These are phyloP conservation scores for Ips typographus DNA, from an alignment of 1,140 invertebrate species.

Conservation along the genomic window DNA sequence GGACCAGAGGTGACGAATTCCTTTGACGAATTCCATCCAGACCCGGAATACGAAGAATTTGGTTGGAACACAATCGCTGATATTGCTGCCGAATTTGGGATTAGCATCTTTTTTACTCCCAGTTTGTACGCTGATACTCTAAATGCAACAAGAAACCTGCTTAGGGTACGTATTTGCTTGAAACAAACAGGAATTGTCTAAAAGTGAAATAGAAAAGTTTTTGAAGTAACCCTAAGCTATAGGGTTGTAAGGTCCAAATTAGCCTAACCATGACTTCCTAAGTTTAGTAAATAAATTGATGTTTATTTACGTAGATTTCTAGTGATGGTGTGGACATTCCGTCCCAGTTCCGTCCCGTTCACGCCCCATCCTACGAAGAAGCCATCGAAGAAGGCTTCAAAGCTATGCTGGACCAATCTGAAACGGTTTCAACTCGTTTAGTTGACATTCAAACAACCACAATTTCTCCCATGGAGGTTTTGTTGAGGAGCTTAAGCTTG, in stretches of 20 bases:
- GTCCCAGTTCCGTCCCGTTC: conserved; percentile 23
- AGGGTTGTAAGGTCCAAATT: background rate
- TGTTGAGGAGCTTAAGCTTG: conserved; percentile 35
- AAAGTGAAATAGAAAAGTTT: too few relatives aligned
- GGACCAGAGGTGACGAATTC: background rate
- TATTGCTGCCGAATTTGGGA: conserved; percentile 42
- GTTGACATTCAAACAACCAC: background rate
- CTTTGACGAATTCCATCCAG: background rate
- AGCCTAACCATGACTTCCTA: background rate
- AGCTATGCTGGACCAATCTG: background rate
- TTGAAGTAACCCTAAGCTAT: background rate
- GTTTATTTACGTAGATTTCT: conserved; percentile 10
- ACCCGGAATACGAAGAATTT: conserved; percentile 25
- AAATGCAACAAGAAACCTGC: conserved; percentile 37
- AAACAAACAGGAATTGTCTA: too few relatives aligned
- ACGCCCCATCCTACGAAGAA: conserved; percentile 30
- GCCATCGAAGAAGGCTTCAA: conserved; percentile 37
- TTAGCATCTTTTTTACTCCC: conserved; percentile 42
- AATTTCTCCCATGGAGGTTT: conserved; percentile 36
- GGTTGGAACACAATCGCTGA: conserved; percentile 43
- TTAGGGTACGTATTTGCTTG: conserved; percentile 19
- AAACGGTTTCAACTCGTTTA: background rate
- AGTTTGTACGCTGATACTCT: conserved; percentile 27
- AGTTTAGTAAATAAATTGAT: background rate
- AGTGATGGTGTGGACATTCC: conserved; percentile 22